Percentiles rank a stretch among this genome's conserved stretches.
Evolutionary conservation across 2,797 vertebrate species (phyloP).

Genomic region (Strix occidentalis): DNA sequence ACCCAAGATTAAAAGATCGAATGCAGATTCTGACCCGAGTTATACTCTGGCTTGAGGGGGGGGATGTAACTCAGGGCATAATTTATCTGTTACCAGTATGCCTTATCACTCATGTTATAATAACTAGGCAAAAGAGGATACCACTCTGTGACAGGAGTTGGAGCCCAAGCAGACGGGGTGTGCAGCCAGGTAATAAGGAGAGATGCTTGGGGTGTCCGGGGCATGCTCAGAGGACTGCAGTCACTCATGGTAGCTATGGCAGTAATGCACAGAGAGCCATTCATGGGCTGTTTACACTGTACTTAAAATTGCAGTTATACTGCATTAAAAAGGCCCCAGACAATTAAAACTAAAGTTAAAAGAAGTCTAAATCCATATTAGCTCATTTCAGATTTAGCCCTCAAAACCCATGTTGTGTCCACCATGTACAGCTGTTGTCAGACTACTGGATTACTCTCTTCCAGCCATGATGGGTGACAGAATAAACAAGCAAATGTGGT

Average conservation of each 20-base stretch:
- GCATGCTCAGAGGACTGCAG: background rate
- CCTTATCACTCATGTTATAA: background rate
- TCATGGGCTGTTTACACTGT: background rate
- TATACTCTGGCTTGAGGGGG: background rate
- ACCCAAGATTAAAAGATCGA: background rate
- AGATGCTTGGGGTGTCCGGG: background rate
- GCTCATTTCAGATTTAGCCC: background rate
- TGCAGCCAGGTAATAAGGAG: background rate
- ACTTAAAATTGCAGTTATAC: background rate
- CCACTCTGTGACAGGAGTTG: background rate
- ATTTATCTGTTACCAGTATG: background rate
- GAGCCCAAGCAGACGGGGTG: background rate
- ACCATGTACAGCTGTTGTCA: background rate
- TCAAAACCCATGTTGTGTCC: background rate
- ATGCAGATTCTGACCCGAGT: background rate
- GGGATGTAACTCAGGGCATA: background rate
- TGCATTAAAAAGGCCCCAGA: background rate
- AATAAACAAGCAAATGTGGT: background rate
- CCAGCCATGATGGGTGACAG: background rate
- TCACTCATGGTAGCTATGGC: accelerated
- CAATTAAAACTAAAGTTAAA: background rate
- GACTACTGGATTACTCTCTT: background rate
- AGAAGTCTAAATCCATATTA: background rate
- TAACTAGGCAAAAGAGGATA: background rate
- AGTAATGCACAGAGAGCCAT: background rate